Conservation (phyloP, 2,113 vertebrate species). For the Speoplatyrhinus poulsoni region DNA sequence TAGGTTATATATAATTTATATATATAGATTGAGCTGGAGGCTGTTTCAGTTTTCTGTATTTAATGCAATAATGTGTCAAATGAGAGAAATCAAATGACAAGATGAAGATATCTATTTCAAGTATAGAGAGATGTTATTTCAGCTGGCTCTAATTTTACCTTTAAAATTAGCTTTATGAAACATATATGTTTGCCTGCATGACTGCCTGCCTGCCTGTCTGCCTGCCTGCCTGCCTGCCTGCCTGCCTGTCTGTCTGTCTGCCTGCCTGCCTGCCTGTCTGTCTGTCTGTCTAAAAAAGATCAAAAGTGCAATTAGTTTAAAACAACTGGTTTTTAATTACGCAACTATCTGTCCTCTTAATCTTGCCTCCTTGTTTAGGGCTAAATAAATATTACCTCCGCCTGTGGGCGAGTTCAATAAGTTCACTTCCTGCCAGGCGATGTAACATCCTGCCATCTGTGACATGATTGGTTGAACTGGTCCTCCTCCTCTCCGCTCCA, state of each 20-base stretch:
- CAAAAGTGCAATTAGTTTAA: too few relatives aligned
- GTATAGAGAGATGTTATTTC: slow-evolving; percentile 48
- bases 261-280: too few relatives aligned
- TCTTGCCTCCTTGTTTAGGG: neutral
- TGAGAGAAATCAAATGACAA: slow-evolving; percentile 19
- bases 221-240: too few relatives aligned
- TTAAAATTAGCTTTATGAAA: slow-evolving; percentile 39
- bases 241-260: neutral
- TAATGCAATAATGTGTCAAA: slow-evolving; percentile 47
- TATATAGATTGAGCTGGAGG: too few relatives aligned
- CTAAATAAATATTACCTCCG: neutral
- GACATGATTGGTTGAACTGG: slow-evolving; percentile 37
- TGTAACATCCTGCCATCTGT: slow-evolving; percentile 42
- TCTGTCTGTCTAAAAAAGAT: too few relatives aligned
- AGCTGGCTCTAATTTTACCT: slow-evolving; percentile 38
- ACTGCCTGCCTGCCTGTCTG: too few relatives aligned
- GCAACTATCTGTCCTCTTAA: neutral
- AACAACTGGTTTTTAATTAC: neutral
- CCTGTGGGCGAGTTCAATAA: slow-evolving; percentile 16
- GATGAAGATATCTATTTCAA: slow-evolving; percentile 58
- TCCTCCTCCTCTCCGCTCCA: slow-evolving; percentile 11
- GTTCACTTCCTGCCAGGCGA: slow-evolving; percentile 55
- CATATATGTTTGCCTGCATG: neutral
- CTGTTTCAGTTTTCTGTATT: neutral
- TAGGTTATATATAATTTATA: too few relatives aligned